Evolutionary conservation across 2,113 vertebrate species (phyloP).

Genomic region (Chaetodon auriga): DNA sequence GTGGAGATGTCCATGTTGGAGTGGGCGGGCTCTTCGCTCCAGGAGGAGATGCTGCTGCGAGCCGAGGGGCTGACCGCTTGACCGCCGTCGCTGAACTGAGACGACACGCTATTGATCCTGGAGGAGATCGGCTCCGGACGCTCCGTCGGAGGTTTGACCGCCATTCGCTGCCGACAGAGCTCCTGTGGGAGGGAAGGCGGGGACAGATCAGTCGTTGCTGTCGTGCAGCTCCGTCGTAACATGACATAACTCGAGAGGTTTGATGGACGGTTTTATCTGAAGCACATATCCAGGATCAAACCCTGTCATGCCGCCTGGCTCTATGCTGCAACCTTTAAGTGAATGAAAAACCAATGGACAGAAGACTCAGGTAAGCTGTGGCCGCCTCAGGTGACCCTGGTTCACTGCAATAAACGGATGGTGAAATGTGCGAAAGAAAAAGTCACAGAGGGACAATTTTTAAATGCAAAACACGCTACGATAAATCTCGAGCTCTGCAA

Average conservation of each 20-base stretch:
- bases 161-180: conserved; percentile 97
- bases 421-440: no score
- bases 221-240: not conserved
- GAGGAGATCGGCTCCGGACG: conserved; percentile 87
- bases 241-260: not conserved
- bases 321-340: no score
- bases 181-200: conserved; percentile 82
- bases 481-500: no score
- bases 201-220: not conserved
- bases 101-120: conserved; percentile 93
- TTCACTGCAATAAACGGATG: not conserved
- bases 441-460: no score
- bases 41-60: conserved; percentile 93
- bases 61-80: conserved; percentile 90
- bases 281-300: not conserved
- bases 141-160: conserved; percentile 86
- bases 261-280: not conserved
- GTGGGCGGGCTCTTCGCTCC: conserved; percentile 94
- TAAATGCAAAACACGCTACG: no score
- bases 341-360: no score
- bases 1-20: conserved; percentile 99
- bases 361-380: no score
- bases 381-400: conserved; percentile 3
- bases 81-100: conserved; percentile 94
- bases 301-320: no score